phyloP scores from a whole-genome alignment of 2,888 invertebrate genomes.

The Dryococelus australis region DNA sequence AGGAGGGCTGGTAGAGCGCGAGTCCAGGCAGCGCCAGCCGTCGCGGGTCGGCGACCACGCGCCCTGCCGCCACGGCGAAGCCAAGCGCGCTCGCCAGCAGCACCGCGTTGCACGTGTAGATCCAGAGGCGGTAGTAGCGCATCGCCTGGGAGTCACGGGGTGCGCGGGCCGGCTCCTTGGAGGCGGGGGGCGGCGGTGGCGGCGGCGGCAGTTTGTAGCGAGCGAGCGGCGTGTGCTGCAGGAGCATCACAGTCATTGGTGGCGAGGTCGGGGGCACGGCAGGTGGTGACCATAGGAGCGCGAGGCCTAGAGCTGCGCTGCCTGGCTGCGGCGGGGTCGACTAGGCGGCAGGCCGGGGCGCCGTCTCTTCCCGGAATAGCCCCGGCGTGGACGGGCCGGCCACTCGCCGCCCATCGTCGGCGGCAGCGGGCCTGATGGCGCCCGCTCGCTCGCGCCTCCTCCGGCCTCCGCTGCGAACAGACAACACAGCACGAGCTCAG shows the following conservation, averaged over 20 bases:
- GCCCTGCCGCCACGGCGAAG: conserved; percentile 76
- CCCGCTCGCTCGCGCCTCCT: conserved; percentile 58
- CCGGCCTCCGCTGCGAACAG: neutral
- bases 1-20: conserved; percentile 79
- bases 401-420: conserved; percentile 59
- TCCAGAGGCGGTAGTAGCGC: conserved; percentile 90
- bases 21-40: conserved; percentile 74
- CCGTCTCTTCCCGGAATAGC: neutral
- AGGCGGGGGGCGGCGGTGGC: conserved; percentile 63
- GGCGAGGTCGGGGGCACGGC: conserved; percentile 23
- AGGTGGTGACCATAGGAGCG: neutral
- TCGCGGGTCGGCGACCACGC: conserved; percentile 56
- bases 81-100: conserved; percentile 83
- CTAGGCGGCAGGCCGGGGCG: conserved; percentile 20
- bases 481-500: neutral
- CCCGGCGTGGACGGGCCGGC: neutral
- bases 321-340: neutral
- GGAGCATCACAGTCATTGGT: conserved; percentile 47
- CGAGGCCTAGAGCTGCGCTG: neutral
- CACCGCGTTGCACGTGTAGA: conserved; percentile 90
- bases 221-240: conserved; percentile 44
- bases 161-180: conserved; percentile 61
- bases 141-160: conserved; percentile 59
- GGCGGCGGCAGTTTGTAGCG: conserved; percentile 57
- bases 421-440: conserved; percentile 80